Evolutionary conservation across 1,140 invertebrate species (phyloP).

Genomic region (Dolichoris vasculosae): DNA sequence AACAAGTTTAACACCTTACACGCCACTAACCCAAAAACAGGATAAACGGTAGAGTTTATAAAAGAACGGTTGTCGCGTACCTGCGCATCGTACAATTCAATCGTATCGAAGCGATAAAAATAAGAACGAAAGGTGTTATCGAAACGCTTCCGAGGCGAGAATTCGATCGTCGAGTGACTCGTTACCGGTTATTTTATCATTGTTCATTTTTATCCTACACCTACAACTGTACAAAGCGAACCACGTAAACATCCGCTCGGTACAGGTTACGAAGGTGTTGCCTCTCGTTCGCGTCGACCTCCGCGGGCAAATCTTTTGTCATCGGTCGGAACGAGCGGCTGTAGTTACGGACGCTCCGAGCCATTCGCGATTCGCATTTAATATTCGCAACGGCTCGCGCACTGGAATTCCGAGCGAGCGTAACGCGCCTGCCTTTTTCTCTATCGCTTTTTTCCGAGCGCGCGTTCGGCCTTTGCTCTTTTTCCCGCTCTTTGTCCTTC

Average conservation of each 20-base stretch:
- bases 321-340: not conserved
- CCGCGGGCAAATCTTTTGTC: conserved; percentile 9
- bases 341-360: not conserved
- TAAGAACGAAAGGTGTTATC: not conserved
- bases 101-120: not conserved
- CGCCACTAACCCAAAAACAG: not conserved
- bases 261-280: no score
- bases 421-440: not conserved
- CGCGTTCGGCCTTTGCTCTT: no score
- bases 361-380: not conserved
- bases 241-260: no score
- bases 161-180: not conserved
- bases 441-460: not conserved
- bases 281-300: not conserved
- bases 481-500: not conserved
- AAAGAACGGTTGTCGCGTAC: not conserved
- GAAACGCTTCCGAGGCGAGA: not conserved
- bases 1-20: no score
- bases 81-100: not conserved
- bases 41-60: not conserved
- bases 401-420: conserved; percentile 11
- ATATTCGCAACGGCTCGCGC: not conserved
- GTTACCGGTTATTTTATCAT: no score
- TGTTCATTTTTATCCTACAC: not conserved
- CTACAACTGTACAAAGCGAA: not conserved